A percentile compares a stretch with the other conserved stretches of the same genome.
phyloP scores from a whole-genome alignment of 2,797 vertebrate genomes.

The Cryptoblepharus egeriae region DNA sequence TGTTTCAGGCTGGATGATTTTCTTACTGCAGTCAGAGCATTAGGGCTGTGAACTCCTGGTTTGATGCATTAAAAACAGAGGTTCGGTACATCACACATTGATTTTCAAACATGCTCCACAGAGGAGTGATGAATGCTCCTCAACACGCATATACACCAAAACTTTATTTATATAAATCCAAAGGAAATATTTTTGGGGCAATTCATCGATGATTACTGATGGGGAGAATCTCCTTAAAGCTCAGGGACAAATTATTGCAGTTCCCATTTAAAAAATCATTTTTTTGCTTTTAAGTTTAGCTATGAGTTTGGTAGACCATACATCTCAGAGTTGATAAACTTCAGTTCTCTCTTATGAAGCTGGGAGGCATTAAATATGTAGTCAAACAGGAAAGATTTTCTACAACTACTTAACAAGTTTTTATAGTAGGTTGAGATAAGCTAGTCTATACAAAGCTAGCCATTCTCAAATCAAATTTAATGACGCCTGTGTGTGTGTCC shows the following conservation, averaged over 20 bases:
- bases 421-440: slow-evolving; percentile 59
- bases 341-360: background rate
- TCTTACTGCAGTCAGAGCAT: background rate
- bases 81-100: background rate
- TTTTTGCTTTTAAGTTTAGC: background rate
- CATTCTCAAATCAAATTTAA: slow-evolving; percentile 29
- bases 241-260: background rate
- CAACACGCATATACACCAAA: background rate
- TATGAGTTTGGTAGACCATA: background rate
- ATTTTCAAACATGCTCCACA: slow-evolving; percentile 41
- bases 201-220: background rate
- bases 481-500: slow-evolving; percentile 22
- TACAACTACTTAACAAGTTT: slow-evolving; percentile 39
- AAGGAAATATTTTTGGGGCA: background rate
- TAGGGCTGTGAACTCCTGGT: background rate
- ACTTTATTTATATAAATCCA: slow-evolving; percentile 40
- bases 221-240: background rate
- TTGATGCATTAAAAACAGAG: background rate
- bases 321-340: background rate
- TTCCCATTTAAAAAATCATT: background rate
- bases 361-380: rapidly evolving
- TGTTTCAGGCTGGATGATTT: slow-evolving; percentile 32
- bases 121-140: slow-evolving; percentile 6
- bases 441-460: slow-evolving; percentile 46
- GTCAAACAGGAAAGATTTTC: slow-evolving; percentile 16